A percentile compares a stretch with the other conserved stretches of the same genome.
Evolutionary conservation across 2,113 vertebrate species (phyloP).

Genomic region (Spea bombifrons): DNA sequence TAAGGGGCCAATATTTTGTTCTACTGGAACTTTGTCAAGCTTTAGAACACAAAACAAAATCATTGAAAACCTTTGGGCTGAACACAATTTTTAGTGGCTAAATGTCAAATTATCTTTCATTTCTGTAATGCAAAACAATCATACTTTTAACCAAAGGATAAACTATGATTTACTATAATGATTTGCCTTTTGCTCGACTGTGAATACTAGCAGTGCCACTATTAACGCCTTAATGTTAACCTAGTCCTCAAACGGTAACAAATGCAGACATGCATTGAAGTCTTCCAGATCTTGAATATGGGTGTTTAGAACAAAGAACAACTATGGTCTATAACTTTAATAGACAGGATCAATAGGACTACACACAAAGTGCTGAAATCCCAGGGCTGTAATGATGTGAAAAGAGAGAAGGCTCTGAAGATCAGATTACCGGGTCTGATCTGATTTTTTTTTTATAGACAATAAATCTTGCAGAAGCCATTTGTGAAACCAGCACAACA

Average conservation of each 20-base stretch:
- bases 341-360: conserved; percentile 54
- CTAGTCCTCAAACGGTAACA: background rate
- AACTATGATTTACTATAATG: too few relatives aligned
- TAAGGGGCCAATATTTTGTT: too few relatives aligned
- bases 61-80: too few relatives aligned
- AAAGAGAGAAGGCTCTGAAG: conserved; percentile 53
- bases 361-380: conserved; percentile 57
- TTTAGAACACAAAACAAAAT: too few relatives aligned
- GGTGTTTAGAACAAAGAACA: conserved; percentile 46
- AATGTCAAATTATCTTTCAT: too few relatives aligned
- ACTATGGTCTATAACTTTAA: conserved; percentile 51
- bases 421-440: conserved; percentile 57
- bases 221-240: too few relatives aligned
- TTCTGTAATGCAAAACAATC: too few relatives aligned
- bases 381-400: conserved; percentile 49
- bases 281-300: conserved; percentile 40
- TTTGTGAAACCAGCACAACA: conserved; percentile 55
- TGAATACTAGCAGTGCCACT: too few relatives aligned
- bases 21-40: too few relatives aligned
- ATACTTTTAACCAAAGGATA: too few relatives aligned
- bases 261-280: background rate
- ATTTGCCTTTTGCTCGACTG: too few relatives aligned
- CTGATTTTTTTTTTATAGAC: conserved; percentile 60
- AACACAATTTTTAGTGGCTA: too few relatives aligned
- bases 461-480: conserved; percentile 56